Conservation (phyloP, 2,113 vertebrate species). For the Corynorhinus townsendii region DNA sequence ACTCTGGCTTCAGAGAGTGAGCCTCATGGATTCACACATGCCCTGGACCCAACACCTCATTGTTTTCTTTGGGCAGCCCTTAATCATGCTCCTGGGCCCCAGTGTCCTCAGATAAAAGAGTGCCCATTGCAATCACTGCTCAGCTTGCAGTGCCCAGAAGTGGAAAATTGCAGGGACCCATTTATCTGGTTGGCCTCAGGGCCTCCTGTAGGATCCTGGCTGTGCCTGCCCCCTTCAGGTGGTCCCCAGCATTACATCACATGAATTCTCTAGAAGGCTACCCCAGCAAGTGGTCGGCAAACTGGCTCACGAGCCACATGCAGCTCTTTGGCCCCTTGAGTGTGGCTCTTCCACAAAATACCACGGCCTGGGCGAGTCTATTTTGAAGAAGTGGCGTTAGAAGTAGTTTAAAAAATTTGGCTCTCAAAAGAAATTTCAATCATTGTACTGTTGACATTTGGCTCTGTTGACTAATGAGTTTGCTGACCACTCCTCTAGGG, state of each 20-base stretch:
- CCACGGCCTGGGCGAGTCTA: too few relatives aligned
- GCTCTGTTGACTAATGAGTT: too few relatives aligned
- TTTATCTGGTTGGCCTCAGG: neutral
- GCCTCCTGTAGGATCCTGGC: neutral
- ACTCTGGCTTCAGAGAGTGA: neutral
- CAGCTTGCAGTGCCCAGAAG: neutral
- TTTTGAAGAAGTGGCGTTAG: too few relatives aligned
- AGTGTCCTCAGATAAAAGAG: neutral
- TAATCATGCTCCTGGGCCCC: neutral
- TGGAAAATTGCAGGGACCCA: neutral
- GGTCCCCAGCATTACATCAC: neutral
- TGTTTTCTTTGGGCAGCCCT: neutral
- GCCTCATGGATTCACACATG: neutral
- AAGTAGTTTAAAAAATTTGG: too few relatives aligned
- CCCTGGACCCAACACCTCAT: neutral
- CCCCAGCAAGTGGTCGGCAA: neutral
- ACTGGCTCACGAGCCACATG: too few relatives aligned
- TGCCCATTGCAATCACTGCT: neutral
- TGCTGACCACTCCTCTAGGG: neutral
- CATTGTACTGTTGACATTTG: too few relatives aligned
- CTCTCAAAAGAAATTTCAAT: too few relatives aligned
- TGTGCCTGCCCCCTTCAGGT: neutral
- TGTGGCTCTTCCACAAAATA: too few relatives aligned
- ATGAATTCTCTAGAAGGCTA: neutral
- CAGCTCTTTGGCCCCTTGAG: too few relatives aligned